Conservation (phyloP, 2,797 vertebrate species). For the Sorex maritimensis region DNA sequence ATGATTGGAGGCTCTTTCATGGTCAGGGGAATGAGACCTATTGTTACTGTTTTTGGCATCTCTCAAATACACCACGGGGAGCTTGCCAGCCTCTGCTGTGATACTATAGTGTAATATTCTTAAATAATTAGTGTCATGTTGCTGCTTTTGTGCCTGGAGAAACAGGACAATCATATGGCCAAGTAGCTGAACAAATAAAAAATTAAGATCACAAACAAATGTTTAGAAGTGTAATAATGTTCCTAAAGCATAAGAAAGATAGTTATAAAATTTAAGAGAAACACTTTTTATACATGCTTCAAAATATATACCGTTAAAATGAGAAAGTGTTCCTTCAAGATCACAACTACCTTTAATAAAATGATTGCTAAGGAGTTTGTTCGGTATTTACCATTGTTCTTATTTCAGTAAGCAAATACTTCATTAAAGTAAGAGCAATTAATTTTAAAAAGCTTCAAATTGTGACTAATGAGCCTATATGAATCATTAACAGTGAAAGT, state of each 20-base stretch:
- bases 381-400: constrained; percentile 62
- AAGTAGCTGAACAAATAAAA: constrained; percentile 58
- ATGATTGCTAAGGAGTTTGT: background rate
- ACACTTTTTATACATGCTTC: background rate
- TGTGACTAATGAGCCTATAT: constrained; percentile 70
- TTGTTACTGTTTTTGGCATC: too few species aligned
- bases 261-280: constrained; percentile 4
- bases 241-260: background rate
- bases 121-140: background rate
- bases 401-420: constrained; percentile 65
- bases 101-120: background rate
- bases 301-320: background rate
- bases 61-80: too few species aligned
- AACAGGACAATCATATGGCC: background rate
- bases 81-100: too few species aligned
- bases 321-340: background rate
- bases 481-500: constrained; percentile 66
- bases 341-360: constrained; percentile 7
- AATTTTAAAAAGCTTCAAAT: constrained; percentile 72
- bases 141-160: background rate
- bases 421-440: constrained; percentile 78
- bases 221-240: background rate
- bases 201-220: constrained; percentile 42
- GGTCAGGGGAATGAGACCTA: too few species aligned
- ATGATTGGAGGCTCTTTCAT: too few species aligned